Percentiles rank a stretch among this genome's conserved stretches.
phyloP scores from a whole-genome alignment of 2,797 vertebrate species.

The Sebastes paucispinis region DNA sequence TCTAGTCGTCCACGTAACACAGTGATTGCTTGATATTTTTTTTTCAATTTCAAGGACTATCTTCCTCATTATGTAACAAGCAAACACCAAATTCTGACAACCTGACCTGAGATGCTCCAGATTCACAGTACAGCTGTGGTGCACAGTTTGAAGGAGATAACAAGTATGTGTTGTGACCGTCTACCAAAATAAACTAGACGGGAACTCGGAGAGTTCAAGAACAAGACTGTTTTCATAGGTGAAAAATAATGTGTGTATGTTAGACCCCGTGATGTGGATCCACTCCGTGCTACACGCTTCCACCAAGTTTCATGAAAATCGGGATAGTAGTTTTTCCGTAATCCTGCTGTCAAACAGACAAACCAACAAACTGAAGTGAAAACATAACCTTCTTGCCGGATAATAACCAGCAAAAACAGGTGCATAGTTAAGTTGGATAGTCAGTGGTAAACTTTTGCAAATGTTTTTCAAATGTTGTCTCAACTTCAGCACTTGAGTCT shows the following conservation, averaged over 20 bases:
- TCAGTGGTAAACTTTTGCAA: neutral
- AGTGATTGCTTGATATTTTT: neutral
- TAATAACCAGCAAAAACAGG: neutral
- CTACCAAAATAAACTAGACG: neutral
- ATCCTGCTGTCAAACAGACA: neutral
- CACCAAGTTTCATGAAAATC: neutral
- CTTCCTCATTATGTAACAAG: neutral
- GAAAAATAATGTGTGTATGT: too few species aligned
- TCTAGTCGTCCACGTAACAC: neutral
- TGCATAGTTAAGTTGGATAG: rapidly evolving
- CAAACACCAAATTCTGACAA: neutral
- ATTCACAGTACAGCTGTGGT: neutral
- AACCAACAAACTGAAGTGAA: neutral
- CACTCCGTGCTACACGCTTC: neutral
- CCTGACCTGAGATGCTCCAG: neutral
- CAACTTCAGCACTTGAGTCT: neutral
- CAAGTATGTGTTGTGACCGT: neutral
- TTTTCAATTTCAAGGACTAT: neutral
- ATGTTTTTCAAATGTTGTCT: neutral
- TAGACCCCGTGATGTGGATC: neutral
- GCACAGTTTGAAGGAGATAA: neutral
- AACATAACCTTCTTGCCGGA: neutral
- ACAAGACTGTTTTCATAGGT: neutral
- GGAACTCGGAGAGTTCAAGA: neutral
- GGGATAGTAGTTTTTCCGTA: rapidly evolving